A percentile compares a stretch with the other conserved stretches of the same genome.
phyloP scores from a whole-genome alignment of 2,888 invertebrate genomes.

The Callimorpha dominula region DNA sequence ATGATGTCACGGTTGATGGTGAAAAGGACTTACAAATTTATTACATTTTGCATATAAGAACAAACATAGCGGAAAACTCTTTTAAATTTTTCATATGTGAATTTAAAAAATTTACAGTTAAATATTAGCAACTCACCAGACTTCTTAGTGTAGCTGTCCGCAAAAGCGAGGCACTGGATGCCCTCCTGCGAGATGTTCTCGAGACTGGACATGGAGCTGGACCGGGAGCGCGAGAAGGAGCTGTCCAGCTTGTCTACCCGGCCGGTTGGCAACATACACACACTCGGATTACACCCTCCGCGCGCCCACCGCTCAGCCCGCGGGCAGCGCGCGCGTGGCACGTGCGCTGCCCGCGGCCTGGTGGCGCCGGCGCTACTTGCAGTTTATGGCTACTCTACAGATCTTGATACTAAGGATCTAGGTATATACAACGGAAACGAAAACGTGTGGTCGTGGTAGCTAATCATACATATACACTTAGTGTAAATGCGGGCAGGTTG shows the following conservation, averaged over 20 bases:
- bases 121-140: conserved; percentile 89
- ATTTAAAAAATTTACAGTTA: neutral
- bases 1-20: neutral
- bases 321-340: conserved; percentile 12
- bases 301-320: conserved; percentile 24
- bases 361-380: neutral
- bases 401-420: conserved; percentile 2
- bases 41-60: neutral
- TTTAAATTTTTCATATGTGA: neutral
- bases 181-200: conserved; percentile 99
- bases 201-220: conserved; percentile 98
- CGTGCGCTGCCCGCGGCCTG: neutral
- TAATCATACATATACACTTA: neutral
- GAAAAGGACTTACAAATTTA: neutral
- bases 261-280: conserved; percentile 83
- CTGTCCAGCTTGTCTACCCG: conserved; percentile 98
- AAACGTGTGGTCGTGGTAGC: neutral
- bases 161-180: conserved; percentile 98
- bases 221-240: conserved; percentile 98
- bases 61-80: neutral
- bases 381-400: conserved; percentile 5
- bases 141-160: conserved; percentile 97
- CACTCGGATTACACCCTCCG: conserved; percentile 70
- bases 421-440: conserved; percentile 3
- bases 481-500: neutral